Evolutionary conservation across 2,797 vertebrate genomes (phyloP), one percentile per base, ranked within the genome.

Genomic region (Pelodytes ibericus): DNA sequence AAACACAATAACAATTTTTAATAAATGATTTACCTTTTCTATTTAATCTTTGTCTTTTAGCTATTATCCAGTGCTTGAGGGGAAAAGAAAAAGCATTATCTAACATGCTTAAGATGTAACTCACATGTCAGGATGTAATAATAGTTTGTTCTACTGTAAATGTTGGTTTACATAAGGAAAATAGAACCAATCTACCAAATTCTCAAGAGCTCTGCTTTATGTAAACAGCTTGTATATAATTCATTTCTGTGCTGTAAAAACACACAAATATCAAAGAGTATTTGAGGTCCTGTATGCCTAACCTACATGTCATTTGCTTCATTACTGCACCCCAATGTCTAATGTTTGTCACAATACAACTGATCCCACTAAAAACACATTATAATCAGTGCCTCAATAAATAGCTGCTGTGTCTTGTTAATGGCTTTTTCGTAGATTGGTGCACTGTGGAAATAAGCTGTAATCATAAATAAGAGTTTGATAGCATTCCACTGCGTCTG

Each of bases 401-500:
- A 44, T 36, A 70, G 41, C 61, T 62, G 10, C 20, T 53, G 20
- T 11, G 13, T 39, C 10, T 33, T 51, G 33, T 39, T 76, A 76
- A 76, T 70, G 66, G 65, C 27, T 70, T 63, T 24, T 39, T 64
- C 2, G 69, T 30, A 63, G 51, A 76, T 41, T 53, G 16, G 8
- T 51, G 22, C 65, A 31, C 56, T 41, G 30, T 62, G 44, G 44
- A 30, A 62, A 56, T 44, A 25, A 30, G 5, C 57, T 75, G 57
- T 69, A 65, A 70, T 69, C 64, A 63, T 62, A 69, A 69, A 68
- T 69, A 69, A 62, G 57, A 39, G 27, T 70, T 70, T 70, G 47
- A 62, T 29, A 63, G 74, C 16, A 22, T 53, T 66, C 44, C 11
- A 30, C 58, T 57, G 66, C 29, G 69, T 11, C 24, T 26, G 44